These are phyloP conservation scores for Pristiophorus japonicus DNA, from an alignment of 2,113 vertebrate genomes.

Conservation along the genomic window DNA sequence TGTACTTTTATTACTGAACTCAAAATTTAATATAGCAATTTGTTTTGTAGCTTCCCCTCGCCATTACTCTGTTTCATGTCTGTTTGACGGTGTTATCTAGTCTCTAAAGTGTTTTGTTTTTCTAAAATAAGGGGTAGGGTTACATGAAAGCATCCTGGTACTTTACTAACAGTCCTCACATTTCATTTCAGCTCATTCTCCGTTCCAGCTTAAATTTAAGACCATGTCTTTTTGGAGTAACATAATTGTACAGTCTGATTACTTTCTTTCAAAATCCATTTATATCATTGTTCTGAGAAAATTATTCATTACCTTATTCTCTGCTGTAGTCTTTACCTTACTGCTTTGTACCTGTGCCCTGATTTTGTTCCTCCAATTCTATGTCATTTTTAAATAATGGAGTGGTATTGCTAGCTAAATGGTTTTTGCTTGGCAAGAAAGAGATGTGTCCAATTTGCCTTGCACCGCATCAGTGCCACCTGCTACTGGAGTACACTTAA, in stretches of 20 bases:
- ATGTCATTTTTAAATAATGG: slow-evolving; percentile 39
- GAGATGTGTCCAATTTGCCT: slow-evolving; percentile 45
- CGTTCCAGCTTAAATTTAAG: slow-evolving; percentile 36
- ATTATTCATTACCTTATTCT: slow-evolving; percentile 24
- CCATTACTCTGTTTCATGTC: slow-evolving; percentile 2
- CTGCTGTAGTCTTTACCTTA: not conserved
- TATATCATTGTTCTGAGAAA: slow-evolving; percentile 59
- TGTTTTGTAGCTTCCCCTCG: slow-evolving; percentile 36
- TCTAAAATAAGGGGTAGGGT: not conserved
- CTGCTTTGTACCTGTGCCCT: slow-evolving; percentile 27
- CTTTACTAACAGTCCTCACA: slow-evolving; percentile 45
- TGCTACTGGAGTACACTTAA: slow-evolving; percentile 64
- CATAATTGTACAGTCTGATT: slow-evolving; percentile 40
- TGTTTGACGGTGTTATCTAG: not conserved
- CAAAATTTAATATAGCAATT: slow-evolving; percentile 39
- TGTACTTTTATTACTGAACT: slow-evolving; percentile 39
- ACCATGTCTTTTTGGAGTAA: slow-evolving; percentile 33
- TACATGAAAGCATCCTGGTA: slow-evolving; percentile 37
- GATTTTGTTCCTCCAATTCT: slow-evolving; percentile 31
- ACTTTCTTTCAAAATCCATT: slow-evolving; percentile 51
- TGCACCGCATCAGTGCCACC: slow-evolving; percentile 58
- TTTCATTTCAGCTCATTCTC: slow-evolving; percentile 44
- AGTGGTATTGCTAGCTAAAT: slow-evolving; percentile 42
- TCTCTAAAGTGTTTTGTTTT: slow-evolving; percentile 11
- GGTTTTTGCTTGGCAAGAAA: slow-evolving; percentile 47